These are phyloP conservation scores for Gallinago stenura DNA, from an alignment of 2,797 vertebrate species.

Conservation along the genomic window DNA sequence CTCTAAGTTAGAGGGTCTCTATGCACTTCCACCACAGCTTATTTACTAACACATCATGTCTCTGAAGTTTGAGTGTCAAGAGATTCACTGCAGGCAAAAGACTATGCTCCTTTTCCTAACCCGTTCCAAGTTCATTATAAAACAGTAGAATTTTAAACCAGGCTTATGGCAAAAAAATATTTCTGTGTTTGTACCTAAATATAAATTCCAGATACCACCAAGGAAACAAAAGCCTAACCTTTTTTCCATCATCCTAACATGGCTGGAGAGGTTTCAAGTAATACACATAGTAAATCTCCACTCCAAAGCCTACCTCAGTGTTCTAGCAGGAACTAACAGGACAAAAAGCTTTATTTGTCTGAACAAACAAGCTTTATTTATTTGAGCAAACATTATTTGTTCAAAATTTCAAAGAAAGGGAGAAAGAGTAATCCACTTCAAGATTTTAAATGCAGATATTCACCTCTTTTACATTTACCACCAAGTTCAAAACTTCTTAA, in stretches of 20 bases:
- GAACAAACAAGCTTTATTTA: not conserved
- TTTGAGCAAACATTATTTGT: not conserved
- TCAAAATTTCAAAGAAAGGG: not conserved
- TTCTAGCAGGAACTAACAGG: not conserved
- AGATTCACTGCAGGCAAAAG: not conserved
- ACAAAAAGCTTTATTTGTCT: not conserved
- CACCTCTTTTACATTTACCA: not conserved
- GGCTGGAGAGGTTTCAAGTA: not conserved
- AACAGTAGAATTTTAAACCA: not conserved
- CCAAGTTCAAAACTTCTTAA: not conserved
- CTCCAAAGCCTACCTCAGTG: not conserved
- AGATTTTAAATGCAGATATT: not conserved
- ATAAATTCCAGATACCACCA: not conserved
- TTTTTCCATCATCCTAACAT: not conserved
- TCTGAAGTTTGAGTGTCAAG: not conserved
- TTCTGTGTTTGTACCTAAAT: not conserved
- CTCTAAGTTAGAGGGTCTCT: not conserved
- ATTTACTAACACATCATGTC: not conserved
- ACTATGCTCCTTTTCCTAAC: not conserved
- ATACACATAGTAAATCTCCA: not conserved
- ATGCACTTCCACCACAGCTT: not conserved
- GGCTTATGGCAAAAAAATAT: not conserved
- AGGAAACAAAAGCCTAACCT: not conserved
- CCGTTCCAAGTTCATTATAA: not conserved
- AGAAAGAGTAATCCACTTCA: not conserved